Evolutionary conservation across 2,113 vertebrate genomes (phyloP).

Genomic region (Sinosuthora webbiana): DNA sequence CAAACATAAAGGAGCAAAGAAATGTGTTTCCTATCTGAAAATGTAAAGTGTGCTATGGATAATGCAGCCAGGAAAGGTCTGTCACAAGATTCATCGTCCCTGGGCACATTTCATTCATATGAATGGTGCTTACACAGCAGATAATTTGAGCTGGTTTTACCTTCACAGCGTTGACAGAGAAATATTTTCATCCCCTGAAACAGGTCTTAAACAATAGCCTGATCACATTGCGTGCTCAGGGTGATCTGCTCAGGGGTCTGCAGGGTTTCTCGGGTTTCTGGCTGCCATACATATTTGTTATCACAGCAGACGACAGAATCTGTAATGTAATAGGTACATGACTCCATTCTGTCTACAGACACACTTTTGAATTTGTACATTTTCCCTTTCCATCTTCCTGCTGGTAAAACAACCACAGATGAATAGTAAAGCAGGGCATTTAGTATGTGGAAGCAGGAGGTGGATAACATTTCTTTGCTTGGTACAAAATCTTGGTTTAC

Average conservation of each 20-base stretch:
- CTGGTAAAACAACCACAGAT: not conserved
- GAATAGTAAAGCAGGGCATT: not conserved
- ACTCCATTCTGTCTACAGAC: not conserved
- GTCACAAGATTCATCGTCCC: not conserved
- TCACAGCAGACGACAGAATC: not conserved
- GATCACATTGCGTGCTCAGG: not conserved
- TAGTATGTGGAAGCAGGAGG: not conserved
- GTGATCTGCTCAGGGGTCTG: not conserved
- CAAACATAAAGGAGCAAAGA: constrained; percentile 17
- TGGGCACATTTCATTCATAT: constrained; percentile 1
- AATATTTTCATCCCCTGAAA: constrained; percentile 7
- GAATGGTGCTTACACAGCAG: constrained; percentile 41
- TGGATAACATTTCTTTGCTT: not conserved
- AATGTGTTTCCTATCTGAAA: constrained; percentile 1
- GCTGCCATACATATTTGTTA: not conserved
- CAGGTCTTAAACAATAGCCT: not conserved
- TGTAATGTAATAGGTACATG: not conserved
- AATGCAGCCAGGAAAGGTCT: not conserved
- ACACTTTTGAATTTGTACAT: not conserved
- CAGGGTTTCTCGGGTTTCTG: not conserved
- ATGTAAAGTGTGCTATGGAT: not conserved
- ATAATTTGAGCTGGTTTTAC: constrained; percentile 24
- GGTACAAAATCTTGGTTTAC: not conserved
- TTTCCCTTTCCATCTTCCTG: not conserved
- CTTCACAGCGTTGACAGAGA: not conserved